Percentiles rank a stretch among this genome's conserved stretches.
Evolutionary conservation across 2,888 invertebrate species (phyloP).

Genomic region (Tipula lateralis): DNA sequence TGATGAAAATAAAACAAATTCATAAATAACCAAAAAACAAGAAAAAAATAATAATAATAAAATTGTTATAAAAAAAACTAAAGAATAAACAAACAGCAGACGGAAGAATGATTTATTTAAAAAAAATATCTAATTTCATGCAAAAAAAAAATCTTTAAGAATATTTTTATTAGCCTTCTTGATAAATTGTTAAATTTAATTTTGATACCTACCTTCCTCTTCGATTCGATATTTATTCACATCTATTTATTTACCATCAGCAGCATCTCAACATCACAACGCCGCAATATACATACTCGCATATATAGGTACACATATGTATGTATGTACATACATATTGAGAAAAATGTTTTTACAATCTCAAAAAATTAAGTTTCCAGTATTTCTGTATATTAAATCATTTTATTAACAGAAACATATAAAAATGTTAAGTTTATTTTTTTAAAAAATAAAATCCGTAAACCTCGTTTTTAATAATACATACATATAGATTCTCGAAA

Average conservation of each 20-base stretch:
- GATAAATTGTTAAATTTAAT: conserved; percentile 19
- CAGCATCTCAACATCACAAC: not conserved
- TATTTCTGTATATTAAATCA: not conserved
- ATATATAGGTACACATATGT: not conserved
- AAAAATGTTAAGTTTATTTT: not conserved
- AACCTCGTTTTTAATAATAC: not conserved
- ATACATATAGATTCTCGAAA: not conserved
- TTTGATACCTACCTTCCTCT: not conserved
- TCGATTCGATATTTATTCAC: not conserved
- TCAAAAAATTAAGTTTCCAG: not conserved
- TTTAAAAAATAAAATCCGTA: not conserved
- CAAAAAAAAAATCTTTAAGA: not conserved
- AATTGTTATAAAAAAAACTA: not conserved
- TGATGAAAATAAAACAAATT: conserved; percentile 24
- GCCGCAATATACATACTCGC: not conserved
- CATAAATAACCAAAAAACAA: not conserved
- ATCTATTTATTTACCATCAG: not conserved
- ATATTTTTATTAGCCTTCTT: conserved; percentile 19
- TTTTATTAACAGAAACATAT: conserved; percentile 6
- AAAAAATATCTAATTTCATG: conserved; percentile 19
- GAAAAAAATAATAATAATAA: not conserved
- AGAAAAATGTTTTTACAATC: conserved; percentile 13
- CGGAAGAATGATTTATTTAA: conserved; percentile 11
- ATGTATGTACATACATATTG: not conserved
- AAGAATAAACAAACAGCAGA: conserved; percentile 24